Evolutionary conservation across 2,888 invertebrate genomes (phyloP).

Genomic region (Germaria angustata): DNA sequence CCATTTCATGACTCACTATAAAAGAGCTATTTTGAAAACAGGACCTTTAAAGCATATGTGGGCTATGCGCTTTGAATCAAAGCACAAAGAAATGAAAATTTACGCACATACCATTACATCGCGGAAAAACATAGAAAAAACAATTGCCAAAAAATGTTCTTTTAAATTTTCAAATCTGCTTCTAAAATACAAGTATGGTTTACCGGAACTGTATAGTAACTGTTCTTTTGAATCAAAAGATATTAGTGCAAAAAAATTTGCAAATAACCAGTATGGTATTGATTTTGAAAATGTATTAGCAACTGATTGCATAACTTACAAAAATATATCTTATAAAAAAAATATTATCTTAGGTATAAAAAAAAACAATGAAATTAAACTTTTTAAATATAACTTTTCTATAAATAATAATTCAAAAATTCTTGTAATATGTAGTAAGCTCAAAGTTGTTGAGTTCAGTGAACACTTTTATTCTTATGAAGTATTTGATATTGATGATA

Average conservation of each 20-base stretch:
- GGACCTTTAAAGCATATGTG: slow-evolving; percentile 55
- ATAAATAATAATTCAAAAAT: slow-evolving; percentile 25
- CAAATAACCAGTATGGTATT: not conserved
- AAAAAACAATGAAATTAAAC: not conserved
- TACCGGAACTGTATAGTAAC: slow-evolving; percentile 24
- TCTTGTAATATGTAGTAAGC: slow-evolving; percentile 23
- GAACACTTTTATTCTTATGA: slow-evolving; percentile 47
- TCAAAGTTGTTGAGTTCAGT: slow-evolving; percentile 42
- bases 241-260: not conserved
- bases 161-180: slow-evolving; percentile 27
- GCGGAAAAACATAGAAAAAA: slow-evolving; percentile 27
- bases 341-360: slow-evolving; percentile 17
- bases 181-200: slow-evolving; percentile 5
- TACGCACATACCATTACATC: slow-evolving; percentile 42
- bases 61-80: slow-evolving; percentile 49
- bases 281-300: slow-evolving; percentile 12
- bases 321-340: slow-evolving; percentile 36
- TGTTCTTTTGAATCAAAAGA: slow-evolving; percentile 27
- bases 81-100: slow-evolving; percentile 53
- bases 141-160: slow-evolving; percentile 24
- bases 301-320: not conserved
- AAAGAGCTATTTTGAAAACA: slow-evolving; percentile 17
- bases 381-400: slow-evolving; percentile 29
- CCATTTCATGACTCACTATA: slow-evolving; percentile 55
- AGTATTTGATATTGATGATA: slow-evolving; percentile 26